A percentile compares a stretch with the other conserved stretches of the same genome.
Conservation (phyloP, 2,888 invertebrate species). For the Philonicus albiceps region DNA sequence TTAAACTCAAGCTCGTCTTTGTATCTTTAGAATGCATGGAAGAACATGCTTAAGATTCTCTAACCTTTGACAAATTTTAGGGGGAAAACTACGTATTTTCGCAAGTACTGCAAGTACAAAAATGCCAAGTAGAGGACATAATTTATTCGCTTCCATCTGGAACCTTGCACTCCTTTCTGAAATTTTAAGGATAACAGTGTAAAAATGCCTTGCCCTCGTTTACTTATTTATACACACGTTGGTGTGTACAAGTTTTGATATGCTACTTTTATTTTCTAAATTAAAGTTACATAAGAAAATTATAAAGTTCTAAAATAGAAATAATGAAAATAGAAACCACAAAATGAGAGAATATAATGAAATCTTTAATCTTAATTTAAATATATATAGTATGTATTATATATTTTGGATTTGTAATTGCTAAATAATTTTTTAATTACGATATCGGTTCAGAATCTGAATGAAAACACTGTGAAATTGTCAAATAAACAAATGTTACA, state of each 20-base stretch:
- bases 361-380: no score
- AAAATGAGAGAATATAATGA: no score
- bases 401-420: no score
- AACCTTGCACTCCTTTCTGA: background rate
- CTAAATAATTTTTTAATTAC: no score
- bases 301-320: background rate
- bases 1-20: background rate
- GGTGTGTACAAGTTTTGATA: background rate
- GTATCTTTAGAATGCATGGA: background rate
- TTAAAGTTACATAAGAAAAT: background rate
- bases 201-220: background rate
- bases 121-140: background rate
- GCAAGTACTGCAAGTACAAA: background rate
- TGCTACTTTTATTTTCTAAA: no score
- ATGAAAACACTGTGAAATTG: no score
- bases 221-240: background rate
- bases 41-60: background rate
- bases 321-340: no score
- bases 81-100: background rate
- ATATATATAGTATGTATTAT: no score
- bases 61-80: background rate
- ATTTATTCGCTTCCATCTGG: background rate
- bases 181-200: background rate
- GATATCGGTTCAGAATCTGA: no score
- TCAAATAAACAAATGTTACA: no score